phyloP scores from a whole-genome alignment of 2,888 invertebrate genomes.

The Allacma fusca region DNA sequence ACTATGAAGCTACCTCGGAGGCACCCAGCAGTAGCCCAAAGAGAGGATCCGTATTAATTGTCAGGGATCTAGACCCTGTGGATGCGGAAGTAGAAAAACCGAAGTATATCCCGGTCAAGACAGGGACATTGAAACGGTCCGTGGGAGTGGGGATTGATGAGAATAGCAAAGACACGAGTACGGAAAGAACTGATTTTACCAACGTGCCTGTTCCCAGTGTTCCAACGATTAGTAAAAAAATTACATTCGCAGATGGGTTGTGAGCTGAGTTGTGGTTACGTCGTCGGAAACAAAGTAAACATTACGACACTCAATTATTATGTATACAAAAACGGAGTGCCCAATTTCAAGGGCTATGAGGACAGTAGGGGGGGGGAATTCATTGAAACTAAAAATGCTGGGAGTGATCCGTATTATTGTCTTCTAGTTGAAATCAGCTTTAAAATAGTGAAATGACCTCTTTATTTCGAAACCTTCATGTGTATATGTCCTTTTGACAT shows the following conservation, averaged over 20 bases:
- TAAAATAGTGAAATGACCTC: not conserved
- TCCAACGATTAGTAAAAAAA: conserved; percentile 42
- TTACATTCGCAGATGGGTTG: conserved; percentile 52
- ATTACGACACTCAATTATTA: not conserved
- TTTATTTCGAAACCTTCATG: not conserved
- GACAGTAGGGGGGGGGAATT: too few species aligned
- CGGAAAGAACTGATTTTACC: not conserved
- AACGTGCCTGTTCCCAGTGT: not conserved
- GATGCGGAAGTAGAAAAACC: conserved; percentile 53
- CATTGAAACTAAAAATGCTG: not conserved
- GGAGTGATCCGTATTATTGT: not conserved
- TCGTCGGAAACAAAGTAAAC: not conserved
- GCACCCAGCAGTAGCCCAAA: conserved; percentile 43
- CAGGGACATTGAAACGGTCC: conserved; percentile 57
- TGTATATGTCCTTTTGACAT: not conserved
- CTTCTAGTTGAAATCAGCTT: not conserved
- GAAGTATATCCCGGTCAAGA: conserved; percentile 56
- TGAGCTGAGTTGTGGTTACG: conserved; percentile 27
- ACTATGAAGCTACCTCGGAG: conserved; percentile 22
- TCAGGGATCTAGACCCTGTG: conserved; percentile 57
- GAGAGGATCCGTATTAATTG: conserved; percentile 48
- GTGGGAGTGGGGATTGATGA: conserved; percentile 56
- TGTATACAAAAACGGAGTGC: not conserved
- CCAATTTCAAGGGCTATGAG: not conserved
- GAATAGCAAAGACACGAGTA: conserved; percentile 30